Conservation (phyloP, 2,888 invertebrate genomes). For the Venusia cambrica region DNA sequence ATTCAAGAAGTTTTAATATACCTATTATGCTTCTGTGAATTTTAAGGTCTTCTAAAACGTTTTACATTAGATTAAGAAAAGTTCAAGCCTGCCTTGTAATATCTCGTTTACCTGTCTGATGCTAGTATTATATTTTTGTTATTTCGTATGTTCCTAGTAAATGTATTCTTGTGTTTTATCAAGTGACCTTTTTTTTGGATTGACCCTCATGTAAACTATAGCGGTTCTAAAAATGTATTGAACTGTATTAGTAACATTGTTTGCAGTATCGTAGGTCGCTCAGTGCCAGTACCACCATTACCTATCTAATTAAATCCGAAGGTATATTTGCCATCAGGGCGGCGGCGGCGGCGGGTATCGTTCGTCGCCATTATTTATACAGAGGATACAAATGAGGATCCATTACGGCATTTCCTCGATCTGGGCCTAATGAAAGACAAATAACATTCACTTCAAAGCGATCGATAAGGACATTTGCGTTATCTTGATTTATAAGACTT, state of each 20-base stretch:
- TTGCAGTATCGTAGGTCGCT: constrained; percentile 27
- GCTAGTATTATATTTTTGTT: too few relatives aligned
- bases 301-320: constrained; percentile 48
- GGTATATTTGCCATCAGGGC: constrained; percentile 53
- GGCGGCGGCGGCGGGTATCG: constrained; percentile 47
- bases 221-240: too few relatives aligned
- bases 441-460: constrained; percentile 64
- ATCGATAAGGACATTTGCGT: constrained; percentile 61
- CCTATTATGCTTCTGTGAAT: too few relatives aligned
- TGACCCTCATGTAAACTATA: too few relatives aligned
- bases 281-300: constrained; percentile 48
- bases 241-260: not conserved
- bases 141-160: too few relatives aligned
- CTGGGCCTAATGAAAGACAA: constrained; percentile 71
- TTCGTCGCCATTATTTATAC: constrained; percentile 62
- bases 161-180: too few relatives aligned
- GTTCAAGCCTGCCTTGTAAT: too few relatives aligned
- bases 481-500: constrained; percentile 48
- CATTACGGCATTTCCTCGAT: constrained; percentile 71
- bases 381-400: constrained; percentile 70
- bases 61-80: too few relatives aligned
- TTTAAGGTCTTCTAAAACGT: too few relatives aligned
- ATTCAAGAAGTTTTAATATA: constrained; percentile 8
- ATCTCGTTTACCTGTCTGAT: too few relatives aligned
- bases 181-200: too few relatives aligned